Percentiles rank a stretch among this genome's conserved stretches.
Evolutionary conservation across 2,113 vertebrate species (phyloP).

Genomic region (Lampris megalopsis): DNA sequence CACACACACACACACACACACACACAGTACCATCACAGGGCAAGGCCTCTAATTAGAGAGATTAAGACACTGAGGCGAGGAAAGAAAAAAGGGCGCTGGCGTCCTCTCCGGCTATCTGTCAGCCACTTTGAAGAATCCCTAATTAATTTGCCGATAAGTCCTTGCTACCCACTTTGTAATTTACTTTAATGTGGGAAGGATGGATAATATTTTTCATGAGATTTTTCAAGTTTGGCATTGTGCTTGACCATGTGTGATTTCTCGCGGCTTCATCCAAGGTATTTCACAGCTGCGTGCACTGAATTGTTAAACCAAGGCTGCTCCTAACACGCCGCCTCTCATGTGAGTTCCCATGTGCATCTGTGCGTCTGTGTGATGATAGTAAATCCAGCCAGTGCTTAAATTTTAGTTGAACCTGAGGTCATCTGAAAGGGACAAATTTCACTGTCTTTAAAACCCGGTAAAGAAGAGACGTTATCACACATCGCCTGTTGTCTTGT

Average conservation of each 20-base stretch:
- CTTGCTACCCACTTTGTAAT: slow-evolving; percentile 17
- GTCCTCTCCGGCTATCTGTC: neutral
- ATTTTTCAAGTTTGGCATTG: slow-evolving; percentile 18
- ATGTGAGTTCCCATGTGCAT: slow-evolving; percentile 23
- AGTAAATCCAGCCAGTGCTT: too few species aligned
- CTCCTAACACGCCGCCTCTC: slow-evolving; percentile 27
- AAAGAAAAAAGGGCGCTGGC: neutral
- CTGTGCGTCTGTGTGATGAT: neutral
- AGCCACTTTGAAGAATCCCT: slow-evolving; percentile 29
- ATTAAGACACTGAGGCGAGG: neutral
- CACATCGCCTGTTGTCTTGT: neutral
- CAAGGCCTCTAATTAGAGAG: neutral
- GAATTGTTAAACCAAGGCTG: slow-evolving; percentile 1
- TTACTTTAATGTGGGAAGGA: slow-evolving; percentile 18
- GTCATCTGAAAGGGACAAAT: neutral
- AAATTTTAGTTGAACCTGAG: too few species aligned
- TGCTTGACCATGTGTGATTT: slow-evolving; percentile 25
- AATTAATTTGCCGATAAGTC: slow-evolving; percentile 24
- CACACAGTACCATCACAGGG: neutral
- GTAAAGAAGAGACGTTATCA: neutral
- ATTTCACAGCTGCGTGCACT: slow-evolving; percentile 58
- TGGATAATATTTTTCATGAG: slow-evolving; percentile 24
- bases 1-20: neutral
- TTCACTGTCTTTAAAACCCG: neutral
- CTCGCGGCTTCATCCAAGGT: slow-evolving; percentile 30